Conservation (phyloP, 1,140 invertebrate species). For the Orius laevigatus region DNA sequence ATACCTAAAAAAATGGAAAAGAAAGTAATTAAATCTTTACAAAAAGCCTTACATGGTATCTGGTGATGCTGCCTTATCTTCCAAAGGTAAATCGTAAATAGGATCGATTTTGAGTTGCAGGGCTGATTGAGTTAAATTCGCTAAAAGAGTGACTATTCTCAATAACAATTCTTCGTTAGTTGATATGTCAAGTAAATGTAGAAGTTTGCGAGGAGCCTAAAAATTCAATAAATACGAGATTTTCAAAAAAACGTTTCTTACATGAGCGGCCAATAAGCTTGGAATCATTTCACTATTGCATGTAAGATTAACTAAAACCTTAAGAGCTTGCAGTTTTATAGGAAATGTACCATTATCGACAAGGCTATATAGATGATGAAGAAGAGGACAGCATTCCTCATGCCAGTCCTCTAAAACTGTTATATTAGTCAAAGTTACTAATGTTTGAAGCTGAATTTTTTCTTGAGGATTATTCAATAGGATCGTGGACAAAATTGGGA, state of each 20-base stretch:
- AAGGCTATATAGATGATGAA: conserved; percentile 29
- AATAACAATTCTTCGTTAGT: conserved; percentile 34
- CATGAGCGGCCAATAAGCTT: conserved; percentile 42
- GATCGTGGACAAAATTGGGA: conserved; percentile 29
- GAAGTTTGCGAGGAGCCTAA: conserved; percentile 34
- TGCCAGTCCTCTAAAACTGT: conserved; percentile 32
- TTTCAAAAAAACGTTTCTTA: conserved; percentile 20
- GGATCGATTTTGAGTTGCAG: conserved; percentile 29
- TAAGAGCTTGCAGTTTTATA: conserved; percentile 36
- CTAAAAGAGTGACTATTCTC: conserved; percentile 35
- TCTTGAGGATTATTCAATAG: conserved; percentile 21
- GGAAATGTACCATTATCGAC: conserved; percentile 26
- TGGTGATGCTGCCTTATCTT: conserved; percentile 39
- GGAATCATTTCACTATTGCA: conserved; percentile 44
- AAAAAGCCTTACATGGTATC: conserved; percentile 33
- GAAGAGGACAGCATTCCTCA: conserved; percentile 27
- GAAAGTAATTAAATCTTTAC: background rate
- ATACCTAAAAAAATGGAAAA: conserved; percentile 25
- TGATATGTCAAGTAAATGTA: conserved; percentile 30
- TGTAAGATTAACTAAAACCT: conserved; percentile 46
- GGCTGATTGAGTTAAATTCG: conserved; percentile 32
- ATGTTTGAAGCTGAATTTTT: conserved; percentile 20
- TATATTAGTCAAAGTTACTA: conserved; percentile 33
- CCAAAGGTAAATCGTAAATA: conserved; percentile 31
- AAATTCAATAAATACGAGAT: conserved; percentile 16